phyloP scores from a whole-genome alignment of 2,888 invertebrate species.

The Cryptophagus acutangulus region DNA sequence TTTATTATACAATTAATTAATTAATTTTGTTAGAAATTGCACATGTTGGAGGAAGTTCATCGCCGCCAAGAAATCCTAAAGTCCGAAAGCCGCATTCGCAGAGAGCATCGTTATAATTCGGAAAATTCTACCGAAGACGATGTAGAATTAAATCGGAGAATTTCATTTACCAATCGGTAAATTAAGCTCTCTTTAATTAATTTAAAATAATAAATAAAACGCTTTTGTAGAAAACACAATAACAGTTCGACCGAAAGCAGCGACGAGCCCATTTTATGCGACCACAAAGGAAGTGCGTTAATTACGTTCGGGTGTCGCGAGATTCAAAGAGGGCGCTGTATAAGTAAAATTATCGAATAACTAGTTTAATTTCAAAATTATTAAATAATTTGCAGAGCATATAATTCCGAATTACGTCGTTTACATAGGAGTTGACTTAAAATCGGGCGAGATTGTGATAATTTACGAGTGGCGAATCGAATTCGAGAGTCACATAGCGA shows the following conservation, averaged over 20 bases:
- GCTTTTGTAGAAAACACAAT: slow-evolving; percentile 26
- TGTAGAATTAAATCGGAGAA: too few species aligned
- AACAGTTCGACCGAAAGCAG: slow-evolving; percentile 54
- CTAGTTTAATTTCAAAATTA: slow-evolving; percentile 3
- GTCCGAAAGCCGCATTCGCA: slow-evolving; percentile 49
- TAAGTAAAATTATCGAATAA: slow-evolving; percentile 53
- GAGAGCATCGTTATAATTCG: slow-evolving; percentile 30
- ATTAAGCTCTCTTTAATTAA: too few species aligned
- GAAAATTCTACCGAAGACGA: not conserved
- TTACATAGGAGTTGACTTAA: slow-evolving; percentile 71
- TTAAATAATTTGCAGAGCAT: slow-evolving; percentile 54
- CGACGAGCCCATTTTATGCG: slow-evolving; percentile 51
- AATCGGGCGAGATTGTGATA: slow-evolving; percentile 65
- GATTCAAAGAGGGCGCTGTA: slow-evolving; percentile 70
- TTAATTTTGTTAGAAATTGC: slow-evolving; percentile 53
- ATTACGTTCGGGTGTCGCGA: slow-evolving; percentile 55
- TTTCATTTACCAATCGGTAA: too few species aligned
- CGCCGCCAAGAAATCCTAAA: slow-evolving; percentile 73
- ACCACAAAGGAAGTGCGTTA: slow-evolving; percentile 54
- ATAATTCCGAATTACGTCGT: slow-evolving; percentile 68
- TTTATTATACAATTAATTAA: not conserved
- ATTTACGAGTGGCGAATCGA: slow-evolving; percentile 72
- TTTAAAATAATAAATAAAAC: too few species aligned
- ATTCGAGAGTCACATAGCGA: slow-evolving; percentile 48
- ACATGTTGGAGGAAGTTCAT: slow-evolving; percentile 70